phyloP scores from a whole-genome alignment of 2,113 vertebrate species.

The Oxyura jamaicensis region DNA sequence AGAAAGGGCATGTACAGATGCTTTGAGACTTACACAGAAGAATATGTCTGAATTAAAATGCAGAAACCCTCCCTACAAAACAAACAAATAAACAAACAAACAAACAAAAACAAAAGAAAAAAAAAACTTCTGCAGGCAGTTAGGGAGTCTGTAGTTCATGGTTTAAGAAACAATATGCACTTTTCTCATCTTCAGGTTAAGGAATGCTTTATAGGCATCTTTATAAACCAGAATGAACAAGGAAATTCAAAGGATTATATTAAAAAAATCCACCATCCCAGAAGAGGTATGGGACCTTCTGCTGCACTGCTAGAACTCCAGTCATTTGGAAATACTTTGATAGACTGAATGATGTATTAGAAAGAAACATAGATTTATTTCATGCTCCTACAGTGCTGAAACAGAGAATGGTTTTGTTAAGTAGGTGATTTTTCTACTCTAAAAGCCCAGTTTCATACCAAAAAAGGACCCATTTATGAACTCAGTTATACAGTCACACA shows the following conservation, averaged over 20 bases:
- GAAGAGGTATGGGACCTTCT: constrained; percentile 33
- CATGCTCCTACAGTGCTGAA: constrained; percentile 66
- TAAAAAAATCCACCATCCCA: not conserved
- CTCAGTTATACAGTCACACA: constrained; percentile 69
- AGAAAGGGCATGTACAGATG: not conserved
- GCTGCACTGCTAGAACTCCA: not conserved
- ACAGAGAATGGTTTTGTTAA: constrained; percentile 68
- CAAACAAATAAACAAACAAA: too few species aligned
- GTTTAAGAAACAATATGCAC: not conserved
- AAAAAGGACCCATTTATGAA: constrained; percentile 72
- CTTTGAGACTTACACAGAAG: not conserved
- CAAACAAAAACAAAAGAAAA: not conserved
- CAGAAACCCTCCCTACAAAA: not conserved
- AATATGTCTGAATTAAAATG: not conserved
- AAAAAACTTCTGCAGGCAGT: not conserved
- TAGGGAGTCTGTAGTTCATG: not conserved
- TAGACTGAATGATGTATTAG: constrained; percentile 62
- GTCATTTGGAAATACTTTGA: constrained; percentile 63
- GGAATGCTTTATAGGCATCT: not conserved
- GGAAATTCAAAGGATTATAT: constrained; percentile 33
- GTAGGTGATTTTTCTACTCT: constrained; percentile 69
- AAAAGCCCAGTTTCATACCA: constrained; percentile 71
- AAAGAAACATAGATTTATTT: constrained; percentile 71
- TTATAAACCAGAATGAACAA: not conserved
- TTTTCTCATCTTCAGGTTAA: constrained; percentile 15